phyloP scores from a whole-genome alignment of 2,113 vertebrate genomes.

The Zootoca vivipara region DNA sequence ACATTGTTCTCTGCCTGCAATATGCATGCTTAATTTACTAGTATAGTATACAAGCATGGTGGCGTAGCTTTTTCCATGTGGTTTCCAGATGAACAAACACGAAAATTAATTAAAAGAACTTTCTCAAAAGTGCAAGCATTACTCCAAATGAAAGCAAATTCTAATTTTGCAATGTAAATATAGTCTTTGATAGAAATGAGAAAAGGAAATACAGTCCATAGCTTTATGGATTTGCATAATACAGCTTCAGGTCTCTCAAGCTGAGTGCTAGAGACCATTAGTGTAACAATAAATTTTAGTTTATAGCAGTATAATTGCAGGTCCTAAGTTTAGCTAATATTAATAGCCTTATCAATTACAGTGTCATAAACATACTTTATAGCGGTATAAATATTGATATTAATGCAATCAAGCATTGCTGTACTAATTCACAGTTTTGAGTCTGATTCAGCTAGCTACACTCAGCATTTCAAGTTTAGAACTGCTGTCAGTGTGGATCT shows the following conservation, averaged over 20 bases:
- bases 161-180: slow-evolving; percentile 38
- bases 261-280: slow-evolving; percentile 41
- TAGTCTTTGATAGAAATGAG: slow-evolving; percentile 10
- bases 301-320: slow-evolving; percentile 52
- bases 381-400: slow-evolving; percentile 57
- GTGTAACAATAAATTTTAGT: slow-evolving; percentile 50
- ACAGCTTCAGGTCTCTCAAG: slow-evolving; percentile 29
- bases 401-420: slow-evolving; percentile 56
- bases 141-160: slow-evolving; percentile 16
- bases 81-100: slow-evolving; percentile 7
- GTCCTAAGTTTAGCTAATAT: slow-evolving; percentile 41
- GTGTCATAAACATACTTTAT: slow-evolving; percentile 60
- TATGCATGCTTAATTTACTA: neutral
- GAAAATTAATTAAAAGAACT: slow-evolving; percentile 3
- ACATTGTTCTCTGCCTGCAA: neutral
- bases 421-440: slow-evolving; percentile 51
- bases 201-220: neutral
- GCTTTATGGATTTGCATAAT: slow-evolving; percentile 35
- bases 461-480: slow-evolving; percentile 48
- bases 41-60: neutral
- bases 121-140: slow-evolving; percentile 9
- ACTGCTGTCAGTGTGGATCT: slow-evolving; percentile 18
- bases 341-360: slow-evolving; percentile 64
- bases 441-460: slow-evolving; percentile 38
- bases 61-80: neutral